Evolutionary conservation across 2,888 invertebrate genomes (phyloP).

Genomic region (Cartodere bifasciata): DNA sequence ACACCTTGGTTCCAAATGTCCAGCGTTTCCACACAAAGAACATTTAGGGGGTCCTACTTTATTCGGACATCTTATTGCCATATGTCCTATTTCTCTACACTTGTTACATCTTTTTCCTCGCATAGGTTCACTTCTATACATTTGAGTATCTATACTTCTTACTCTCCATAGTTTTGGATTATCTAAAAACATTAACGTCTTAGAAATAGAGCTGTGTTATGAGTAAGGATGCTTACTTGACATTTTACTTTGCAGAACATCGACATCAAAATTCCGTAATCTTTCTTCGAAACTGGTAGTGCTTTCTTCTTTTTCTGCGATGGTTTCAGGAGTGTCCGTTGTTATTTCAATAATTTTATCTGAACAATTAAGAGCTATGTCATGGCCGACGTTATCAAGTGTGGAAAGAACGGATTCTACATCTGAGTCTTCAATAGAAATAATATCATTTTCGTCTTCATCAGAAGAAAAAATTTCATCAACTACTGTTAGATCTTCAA

Average conservation of each 20-base stretch:
- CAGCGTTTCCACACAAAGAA: slow-evolving; percentile 52
- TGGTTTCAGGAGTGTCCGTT: too few relatives aligned
- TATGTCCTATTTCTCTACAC: slow-evolving; percentile 54
- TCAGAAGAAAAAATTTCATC: slow-evolving; percentile 9
- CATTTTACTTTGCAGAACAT: slow-evolving; percentile 4
- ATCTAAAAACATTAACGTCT: slow-evolving; percentile 31
- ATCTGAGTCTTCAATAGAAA: slow-evolving; percentile 7
- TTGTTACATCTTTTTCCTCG: slow-evolving; percentile 41
- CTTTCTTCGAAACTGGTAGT: neutral
- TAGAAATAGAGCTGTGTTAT: slow-evolving; percentile 2
- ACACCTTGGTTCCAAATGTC: slow-evolving; percentile 54
- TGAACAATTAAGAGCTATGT: neutral
- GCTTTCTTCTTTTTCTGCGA: neutral
- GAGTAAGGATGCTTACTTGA: slow-evolving; percentile 1
- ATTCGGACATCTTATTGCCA: slow-evolving; percentile 43
- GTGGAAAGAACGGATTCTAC: neutral
- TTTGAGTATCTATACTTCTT: slow-evolving; percentile 23
- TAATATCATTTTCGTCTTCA: slow-evolving; percentile 7
- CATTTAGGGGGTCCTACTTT: slow-evolving; percentile 39
- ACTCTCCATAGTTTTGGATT: slow-evolving; percentile 45
- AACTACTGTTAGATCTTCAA: slow-evolving; percentile 6
- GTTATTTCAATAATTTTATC: too few relatives aligned
- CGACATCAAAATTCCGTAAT: neutral
- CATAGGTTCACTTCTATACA: slow-evolving; percentile 12
- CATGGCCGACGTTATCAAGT: neutral